Percentiles rank a stretch among this genome's conserved stretches.
Conservation (phyloP, 2,113 vertebrate genomes). For the Pelmatolapia mariae region DNA sequence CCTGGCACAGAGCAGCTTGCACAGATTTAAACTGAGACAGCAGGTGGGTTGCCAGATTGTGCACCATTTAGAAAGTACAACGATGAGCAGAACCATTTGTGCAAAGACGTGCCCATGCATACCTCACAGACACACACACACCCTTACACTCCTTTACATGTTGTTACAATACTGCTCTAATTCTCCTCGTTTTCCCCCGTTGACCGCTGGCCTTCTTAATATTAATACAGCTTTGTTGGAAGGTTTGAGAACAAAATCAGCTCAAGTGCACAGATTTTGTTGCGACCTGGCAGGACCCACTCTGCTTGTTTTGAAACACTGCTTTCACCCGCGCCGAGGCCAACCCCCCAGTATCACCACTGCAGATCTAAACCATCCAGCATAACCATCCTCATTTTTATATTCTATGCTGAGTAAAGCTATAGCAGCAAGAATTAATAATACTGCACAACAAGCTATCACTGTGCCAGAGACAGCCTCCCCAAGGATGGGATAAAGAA, state of each 20-base stretch:
- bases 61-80: not conserved
- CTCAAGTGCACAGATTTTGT: constrained; percentile 6
- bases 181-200: not conserved
- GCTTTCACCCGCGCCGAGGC: not conserved
- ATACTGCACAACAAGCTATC: not conserved
- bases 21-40: constrained; percentile 5
- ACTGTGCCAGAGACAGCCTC: not conserved
- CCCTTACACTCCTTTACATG: fast-evolving
- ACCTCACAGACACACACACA: not conserved
- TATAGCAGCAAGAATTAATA: not conserved
- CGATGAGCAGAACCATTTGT: not conserved
- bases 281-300: not conserved
- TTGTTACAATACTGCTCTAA: not conserved
- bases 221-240: constrained; percentile 29
- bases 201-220: constrained; percentile 14
- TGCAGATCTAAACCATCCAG: not conserved
- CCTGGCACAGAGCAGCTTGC: not conserved
- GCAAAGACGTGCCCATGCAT: not conserved
- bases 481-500: not conserved
- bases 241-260: constrained; percentile 19
- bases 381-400: not conserved
- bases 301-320: not conserved
- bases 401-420: not conserved
- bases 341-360: not conserved
- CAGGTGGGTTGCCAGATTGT: constrained; percentile 10